Percentiles rank a stretch among this genome's conserved stretches.
These are phyloP conservation scores for Corythaixoides concolor DNA, from an alignment of 2,113 vertebrate genomes.

Conservation along the genomic window DNA sequence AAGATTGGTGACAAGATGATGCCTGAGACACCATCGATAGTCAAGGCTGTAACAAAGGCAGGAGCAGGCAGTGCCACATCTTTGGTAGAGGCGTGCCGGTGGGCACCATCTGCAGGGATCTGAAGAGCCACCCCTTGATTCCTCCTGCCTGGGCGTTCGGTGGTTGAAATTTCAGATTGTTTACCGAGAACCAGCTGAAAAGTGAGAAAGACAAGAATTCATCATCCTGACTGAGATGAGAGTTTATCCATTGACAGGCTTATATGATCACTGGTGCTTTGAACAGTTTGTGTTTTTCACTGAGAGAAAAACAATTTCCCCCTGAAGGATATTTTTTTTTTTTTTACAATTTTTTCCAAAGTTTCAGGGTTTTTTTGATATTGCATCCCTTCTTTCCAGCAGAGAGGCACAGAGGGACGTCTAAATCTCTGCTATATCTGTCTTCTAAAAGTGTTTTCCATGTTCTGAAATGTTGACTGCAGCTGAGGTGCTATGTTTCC, in stretches of 20 bases:
- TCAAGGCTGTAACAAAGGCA: neutral
- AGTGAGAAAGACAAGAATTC: neutral
- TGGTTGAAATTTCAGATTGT: neutral
- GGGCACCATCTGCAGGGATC: neutral
- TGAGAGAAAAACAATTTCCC: conserved; percentile 4
- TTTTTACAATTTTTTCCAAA: neutral
- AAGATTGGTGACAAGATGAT: neutral
- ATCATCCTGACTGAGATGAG: neutral
- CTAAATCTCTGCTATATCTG: neutral
- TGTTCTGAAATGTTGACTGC: neutral
- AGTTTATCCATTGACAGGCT: neutral
- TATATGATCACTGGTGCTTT: neutral
- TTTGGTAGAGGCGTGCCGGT: neutral
- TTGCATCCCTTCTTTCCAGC: neutral
- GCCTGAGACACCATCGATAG: neutral
- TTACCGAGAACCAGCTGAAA: neutral
- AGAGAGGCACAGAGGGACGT: neutral
- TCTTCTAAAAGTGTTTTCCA: neutral
- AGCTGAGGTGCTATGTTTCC: neutral
- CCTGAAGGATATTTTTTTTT: neutral
- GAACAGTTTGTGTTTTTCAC: neutral
- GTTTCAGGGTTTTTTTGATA: neutral
- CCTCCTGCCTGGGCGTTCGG: neutral
- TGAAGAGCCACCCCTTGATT: neutral
- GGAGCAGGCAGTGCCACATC: rapidly evolving